Conservation (phyloP, 2,888 invertebrate species). For the Meghimatium bilineatum region DNA sequence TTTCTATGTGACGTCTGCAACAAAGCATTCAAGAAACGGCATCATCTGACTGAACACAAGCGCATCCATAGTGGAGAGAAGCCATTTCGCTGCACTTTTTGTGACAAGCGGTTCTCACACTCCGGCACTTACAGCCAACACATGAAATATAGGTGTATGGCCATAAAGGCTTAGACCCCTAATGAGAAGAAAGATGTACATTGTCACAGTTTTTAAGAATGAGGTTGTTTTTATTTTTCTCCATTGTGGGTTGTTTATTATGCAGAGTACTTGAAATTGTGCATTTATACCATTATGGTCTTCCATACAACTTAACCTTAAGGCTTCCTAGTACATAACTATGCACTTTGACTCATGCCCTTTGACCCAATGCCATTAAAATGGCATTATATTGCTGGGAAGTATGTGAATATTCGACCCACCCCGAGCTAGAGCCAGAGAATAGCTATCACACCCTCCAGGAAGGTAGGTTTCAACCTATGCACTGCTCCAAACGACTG, state of each 20-base stretch:
- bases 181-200: conserved; percentile 40
- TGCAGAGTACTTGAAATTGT: neutral
- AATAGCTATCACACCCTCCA: no score
- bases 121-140: conserved; percentile 49
- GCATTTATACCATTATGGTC: neutral
- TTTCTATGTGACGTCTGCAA: conserved; percentile 43
- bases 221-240: neutral
- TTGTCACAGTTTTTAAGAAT: conserved; percentile 26
- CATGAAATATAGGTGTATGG: conserved; percentile 46
- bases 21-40: conserved; percentile 48
- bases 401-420: no score
- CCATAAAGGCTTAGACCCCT: conserved; percentile 30
- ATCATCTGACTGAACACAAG: conserved; percentile 48
- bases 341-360: no score
- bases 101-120: conserved; percentile 48
- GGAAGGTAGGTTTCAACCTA: no score
- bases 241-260: neutral
- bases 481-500: no score
- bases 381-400: no score
- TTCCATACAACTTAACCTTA: no score
- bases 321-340: no score
- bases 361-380: no score
- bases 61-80: conserved; percentile 49
- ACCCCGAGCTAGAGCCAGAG: no score
- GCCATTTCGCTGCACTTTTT: conserved; percentile 46